These are phyloP conservation scores for Leucophenga varia DNA, from an alignment of 1,140 invertebrate species.

Conservation along the genomic window DNA sequence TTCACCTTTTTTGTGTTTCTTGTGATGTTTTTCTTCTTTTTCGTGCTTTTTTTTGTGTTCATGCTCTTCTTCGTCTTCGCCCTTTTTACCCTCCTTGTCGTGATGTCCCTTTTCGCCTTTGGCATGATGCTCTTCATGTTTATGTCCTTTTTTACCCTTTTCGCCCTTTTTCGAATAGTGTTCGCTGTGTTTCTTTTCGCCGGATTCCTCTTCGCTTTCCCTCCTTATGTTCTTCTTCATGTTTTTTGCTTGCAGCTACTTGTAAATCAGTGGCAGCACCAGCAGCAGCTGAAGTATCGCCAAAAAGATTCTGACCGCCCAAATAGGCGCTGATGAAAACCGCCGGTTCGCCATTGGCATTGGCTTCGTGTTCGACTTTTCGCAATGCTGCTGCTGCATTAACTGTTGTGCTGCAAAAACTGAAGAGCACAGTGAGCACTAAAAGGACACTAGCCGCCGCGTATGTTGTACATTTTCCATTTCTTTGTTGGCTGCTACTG, in stretches of 20 bases:
- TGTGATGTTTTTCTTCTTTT: constrained; percentile 71
- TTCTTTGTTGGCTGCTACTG: constrained; percentile 15
- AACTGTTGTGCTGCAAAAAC: constrained; percentile 1
- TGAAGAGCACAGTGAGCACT: too few species aligned
- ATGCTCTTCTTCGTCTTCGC: constrained; percentile 71
- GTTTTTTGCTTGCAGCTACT: constrained; percentile 46
- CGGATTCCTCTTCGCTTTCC: constrained; percentile 60
- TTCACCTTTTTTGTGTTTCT: constrained; percentile 73
- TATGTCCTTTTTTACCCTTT: constrained; percentile 58
- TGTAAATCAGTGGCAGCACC: constrained; percentile 32
- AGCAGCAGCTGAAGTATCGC: constrained; percentile 23
- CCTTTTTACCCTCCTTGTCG: constrained; percentile 69
- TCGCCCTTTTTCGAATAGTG: constrained; percentile 63
- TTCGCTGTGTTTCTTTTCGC: constrained; percentile 62
- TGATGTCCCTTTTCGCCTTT: constrained; percentile 68
- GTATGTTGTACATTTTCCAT: constrained; percentile 10
- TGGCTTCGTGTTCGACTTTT: too few species aligned
- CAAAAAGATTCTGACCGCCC: constrained; percentile 19
- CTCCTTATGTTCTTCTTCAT: constrained; percentile 34
- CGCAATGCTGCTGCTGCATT: constrained; percentile 17
- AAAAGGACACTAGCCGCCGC: constrained; percentile 32
- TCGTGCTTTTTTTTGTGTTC: constrained; percentile 76
- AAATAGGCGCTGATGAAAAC: constrained; percentile 20
- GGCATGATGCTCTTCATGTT: constrained; percentile 38
- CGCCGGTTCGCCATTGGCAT: constrained; percentile 16